A percentile compares a stretch with the other conserved stretches of the same genome.
These are phyloP conservation scores for Neoitamus cyanurus DNA, from an alignment of 2,888 invertebrate species.

Conservation along the genomic window DNA sequence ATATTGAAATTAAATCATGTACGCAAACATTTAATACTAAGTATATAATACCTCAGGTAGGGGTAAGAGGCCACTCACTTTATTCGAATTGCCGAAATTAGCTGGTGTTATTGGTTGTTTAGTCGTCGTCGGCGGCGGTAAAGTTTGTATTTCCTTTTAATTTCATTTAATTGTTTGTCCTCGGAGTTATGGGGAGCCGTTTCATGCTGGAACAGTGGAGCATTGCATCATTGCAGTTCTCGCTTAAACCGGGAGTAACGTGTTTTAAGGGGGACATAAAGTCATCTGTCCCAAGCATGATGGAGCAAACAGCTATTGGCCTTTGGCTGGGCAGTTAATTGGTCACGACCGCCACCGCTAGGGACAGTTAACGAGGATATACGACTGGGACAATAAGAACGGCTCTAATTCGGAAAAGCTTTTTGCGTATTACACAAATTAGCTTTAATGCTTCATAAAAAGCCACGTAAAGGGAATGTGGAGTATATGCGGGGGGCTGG, in stretches of 20 bases:
- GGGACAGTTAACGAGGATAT: neutral
- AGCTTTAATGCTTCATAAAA: neutral
- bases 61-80: no score
- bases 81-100: no score
- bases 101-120: neutral
- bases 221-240: neutral
- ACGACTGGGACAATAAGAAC: neutral
- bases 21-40: no score
- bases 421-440: neutral
- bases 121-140: neutral
- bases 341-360: neutral
- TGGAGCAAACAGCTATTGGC: neutral
- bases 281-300: neutral
- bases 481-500: neutral
- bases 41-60: no score
- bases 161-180: neutral
- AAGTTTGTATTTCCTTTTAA: neutral
- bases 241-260: neutral
- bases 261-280: neutral
- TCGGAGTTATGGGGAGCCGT: neutral
- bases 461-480: neutral
- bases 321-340: neutral
- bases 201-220: neutral
- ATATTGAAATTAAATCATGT: no score
- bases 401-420: neutral